Evolutionary conservation across 2,797 vertebrate genomes (phyloP), one percentile per base, ranked within the genome.

Genomic region (Arrhamphus sclerolepis): DNA sequence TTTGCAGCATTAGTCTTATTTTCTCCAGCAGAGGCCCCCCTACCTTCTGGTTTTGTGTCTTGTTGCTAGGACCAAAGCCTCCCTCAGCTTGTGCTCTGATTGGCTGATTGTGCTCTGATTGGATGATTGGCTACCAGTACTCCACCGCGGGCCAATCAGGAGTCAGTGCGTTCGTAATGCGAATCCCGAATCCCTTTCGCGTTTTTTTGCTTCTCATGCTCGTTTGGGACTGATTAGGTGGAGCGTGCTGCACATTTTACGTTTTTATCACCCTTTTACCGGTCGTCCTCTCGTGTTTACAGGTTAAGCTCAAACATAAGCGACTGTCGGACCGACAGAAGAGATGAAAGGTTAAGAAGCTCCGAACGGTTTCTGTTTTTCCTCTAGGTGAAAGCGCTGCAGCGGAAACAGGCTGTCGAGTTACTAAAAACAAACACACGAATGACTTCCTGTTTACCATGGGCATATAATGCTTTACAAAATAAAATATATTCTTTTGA

Each of bases 11-110:
- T n/a, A n/a, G n/a, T n/a, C n/a, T n/a, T n/a, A n/a, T n/a, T n/a
- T n/a, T n/a, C n/a, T n/a, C n/a, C n/a, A n/a, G 42, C 9, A 6
- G 13, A 59, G 10, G 16, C 39, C 31, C 26, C 17, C 16, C 5
- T 10, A 22, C 8, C 6, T 19, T 19, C 49, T 50, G 34, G 42
- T 50, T 16, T 57, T 49, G 34, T 20, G 71, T 62, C 75, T 80
- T 90, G 90, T 91, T 91, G 88, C 89, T 87, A 80, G 78, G 86
- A 75, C 70, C 71, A 2, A 75, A 78, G 75, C 62, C 29, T 81
- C 63, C 26, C 49, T n/a, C 60, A 59, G 43, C 46, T 7, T 0
- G 56, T 16, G 0, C 62, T 67, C 58, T 83, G 87, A 90, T 91
- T 90, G n/a, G n/a, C n/a, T n/a, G n/a, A n/a, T 7, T 0, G 56